Evolutionary conservation across 1,140 invertebrate genomes (phyloP).

Genomic region (Drosophila biarmipes): DNA sequence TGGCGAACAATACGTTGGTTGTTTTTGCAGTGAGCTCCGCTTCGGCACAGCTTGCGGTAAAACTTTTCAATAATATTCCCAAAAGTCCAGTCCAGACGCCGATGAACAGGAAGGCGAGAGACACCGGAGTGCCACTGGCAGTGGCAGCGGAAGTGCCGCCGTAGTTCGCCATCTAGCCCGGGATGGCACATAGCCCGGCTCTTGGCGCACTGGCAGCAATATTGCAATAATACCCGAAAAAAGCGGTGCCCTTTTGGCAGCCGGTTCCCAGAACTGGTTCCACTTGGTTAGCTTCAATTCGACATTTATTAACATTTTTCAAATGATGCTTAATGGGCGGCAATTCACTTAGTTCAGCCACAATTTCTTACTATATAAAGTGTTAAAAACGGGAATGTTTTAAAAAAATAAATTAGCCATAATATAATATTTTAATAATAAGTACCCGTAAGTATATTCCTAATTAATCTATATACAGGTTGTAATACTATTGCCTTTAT

Average conservation of each 20-base stretch:
- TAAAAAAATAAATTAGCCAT: neutral
- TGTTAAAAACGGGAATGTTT: neutral
- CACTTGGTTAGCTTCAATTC: conserved; percentile 10
- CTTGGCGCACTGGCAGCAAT: conserved; percentile 66
- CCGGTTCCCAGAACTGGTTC: conserved; percentile 19
- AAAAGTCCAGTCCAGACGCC: conserved; percentile 74
- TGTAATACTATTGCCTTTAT: too few species aligned
- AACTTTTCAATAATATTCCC: conserved; percentile 82
- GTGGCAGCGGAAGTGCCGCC: conserved; percentile 73
- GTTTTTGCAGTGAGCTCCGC: conserved; percentile 58
- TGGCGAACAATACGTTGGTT: conserved; percentile 72
- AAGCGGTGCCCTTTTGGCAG: conserved; percentile 15
- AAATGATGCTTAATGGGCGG: neutral
- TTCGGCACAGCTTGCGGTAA: conserved; percentile 76
- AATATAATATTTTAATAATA: neutral
- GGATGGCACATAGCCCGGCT: conserved; percentile 60
- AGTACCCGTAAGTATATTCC: too few species aligned
- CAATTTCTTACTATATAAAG: neutral
- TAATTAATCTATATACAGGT: too few species aligned
- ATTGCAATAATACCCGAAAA: conserved; percentile 62
- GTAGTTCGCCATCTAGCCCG: conserved; percentile 58
- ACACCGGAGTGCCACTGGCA: conserved; percentile 29
- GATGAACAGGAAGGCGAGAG: conserved; percentile 23
- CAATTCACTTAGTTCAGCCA: neutral
- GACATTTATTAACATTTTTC: conserved; percentile 8